Conservation (phyloP, 1,140 invertebrate genomes). For the Battus philenor region DNA sequence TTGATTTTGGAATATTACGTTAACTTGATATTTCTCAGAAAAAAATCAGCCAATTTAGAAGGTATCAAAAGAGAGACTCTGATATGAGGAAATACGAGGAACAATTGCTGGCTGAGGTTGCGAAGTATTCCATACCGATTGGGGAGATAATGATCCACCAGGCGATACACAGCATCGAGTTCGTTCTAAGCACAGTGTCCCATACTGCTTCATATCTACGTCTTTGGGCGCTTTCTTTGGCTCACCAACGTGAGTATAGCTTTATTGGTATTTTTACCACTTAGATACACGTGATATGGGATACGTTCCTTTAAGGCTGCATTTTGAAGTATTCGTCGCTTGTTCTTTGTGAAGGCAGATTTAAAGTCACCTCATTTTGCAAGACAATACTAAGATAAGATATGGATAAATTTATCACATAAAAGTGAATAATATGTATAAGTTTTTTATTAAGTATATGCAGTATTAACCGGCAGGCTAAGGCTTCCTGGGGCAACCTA, state of each 20-base stretch:
- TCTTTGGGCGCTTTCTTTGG: conserved; percentile 97
- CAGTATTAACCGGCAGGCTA: too few species aligned
- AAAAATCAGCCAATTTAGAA: conserved; percentile 34
- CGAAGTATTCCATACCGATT: conserved; percentile 75
- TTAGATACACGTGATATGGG: too few species aligned
- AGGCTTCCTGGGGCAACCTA: too few species aligned
- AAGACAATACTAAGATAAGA: too few species aligned
- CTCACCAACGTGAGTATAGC: conserved; percentile 97
- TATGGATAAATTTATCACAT: too few species aligned
- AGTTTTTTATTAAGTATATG: too few species aligned
- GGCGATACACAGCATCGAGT: conserved; percentile 98
- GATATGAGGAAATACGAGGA: conserved; percentile 46
- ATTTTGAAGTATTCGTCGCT: too few species aligned
- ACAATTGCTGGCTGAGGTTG: conserved; percentile 39
- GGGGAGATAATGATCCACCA: conserved; percentile 94
- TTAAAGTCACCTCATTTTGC: too few species aligned
- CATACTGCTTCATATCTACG: conserved; percentile 98
- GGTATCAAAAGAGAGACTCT: conserved; percentile 34
- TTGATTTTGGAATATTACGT: background rate
- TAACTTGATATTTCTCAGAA: conserved; percentile 24
- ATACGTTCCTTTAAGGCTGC: too few species aligned
- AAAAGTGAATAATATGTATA: too few species aligned
- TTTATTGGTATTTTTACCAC: too few species aligned
- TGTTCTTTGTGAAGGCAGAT: too few species aligned
- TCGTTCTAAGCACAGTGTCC: conserved; percentile 96